Evolutionary conservation across 2,797 vertebrate genomes (phyloP), one percentile per base, ranked within the genome.

Genomic region (Gobionotothen gibberifrons): DNA sequence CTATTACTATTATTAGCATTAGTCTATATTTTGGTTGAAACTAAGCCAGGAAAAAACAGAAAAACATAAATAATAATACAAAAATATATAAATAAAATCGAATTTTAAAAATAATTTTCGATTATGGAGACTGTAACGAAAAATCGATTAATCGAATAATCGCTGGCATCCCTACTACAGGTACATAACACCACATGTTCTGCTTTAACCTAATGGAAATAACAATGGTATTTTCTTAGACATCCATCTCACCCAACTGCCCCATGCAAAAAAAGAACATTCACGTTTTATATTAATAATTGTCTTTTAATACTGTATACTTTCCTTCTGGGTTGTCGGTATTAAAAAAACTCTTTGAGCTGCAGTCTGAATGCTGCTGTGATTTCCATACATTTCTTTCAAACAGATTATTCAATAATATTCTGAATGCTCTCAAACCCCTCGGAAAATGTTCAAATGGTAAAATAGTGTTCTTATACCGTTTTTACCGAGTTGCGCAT

Each of bases 381-480:
- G 36, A 53, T 54, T 43, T 17, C 5, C 3, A 9, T 16, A 22
- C 14, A 47, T 70, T 69, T 47, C 57, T 9, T 65, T 13, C 12
- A 54, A 62, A 17, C 13, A 13, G 54, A 32, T 56, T 53, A 44
- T 49, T 70, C 10, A 64, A 14, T 61, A 48, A 55, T 54, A 44
- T 63, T 67, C 43, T 2, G 16, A 49, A 22, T 40, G 22, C 52
- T 29, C 26, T 14, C n/a, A 15, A 43, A 17, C 12, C 14, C 21
- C 36, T 26, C 36, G 22, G 5, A 54, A 56, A 65, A 26, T 55
- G 48, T 59, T 59, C 6, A 49, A 39, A 69, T 49, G 17, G 14
- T 44, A 10, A 16, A 22, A 43, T 40, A 36, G 15, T 44, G 42
- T 57, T 44, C 15, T 59, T 13, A 2, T 22, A 21, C 22, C 3